These are phyloP conservation scores for Galaxea fascicularis DNA, from an alignment of 92 coral and sea anemone genomes.

Conservation along the genomic window DNA sequence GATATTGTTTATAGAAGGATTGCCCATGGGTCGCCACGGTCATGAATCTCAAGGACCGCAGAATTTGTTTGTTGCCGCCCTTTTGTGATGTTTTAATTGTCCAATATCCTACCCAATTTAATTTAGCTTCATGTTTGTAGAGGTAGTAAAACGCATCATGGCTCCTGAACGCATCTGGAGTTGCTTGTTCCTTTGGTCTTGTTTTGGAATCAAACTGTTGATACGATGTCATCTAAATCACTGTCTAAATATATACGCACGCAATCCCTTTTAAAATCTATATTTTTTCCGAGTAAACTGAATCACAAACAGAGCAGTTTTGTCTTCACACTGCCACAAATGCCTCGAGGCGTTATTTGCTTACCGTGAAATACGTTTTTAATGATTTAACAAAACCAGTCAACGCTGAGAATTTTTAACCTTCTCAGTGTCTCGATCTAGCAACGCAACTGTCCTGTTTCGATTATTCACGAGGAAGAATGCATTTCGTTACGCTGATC, in stretches of 20 bases:
- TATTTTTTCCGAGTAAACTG: too few species aligned
- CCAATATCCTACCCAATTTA: too few species aligned
- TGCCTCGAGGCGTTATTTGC: neutral
- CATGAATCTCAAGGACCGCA: conserved; percentile 5
- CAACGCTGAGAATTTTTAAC: too few species aligned
- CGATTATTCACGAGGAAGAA: neutral
- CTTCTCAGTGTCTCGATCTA: too few species aligned
- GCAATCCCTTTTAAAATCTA: too few species aligned
- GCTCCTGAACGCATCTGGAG: neutral
- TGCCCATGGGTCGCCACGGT: conserved; percentile 14
- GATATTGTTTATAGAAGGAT: neutral
- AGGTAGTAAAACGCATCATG: neutral
- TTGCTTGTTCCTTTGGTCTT: too few species aligned
- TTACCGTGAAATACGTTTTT: neutral
- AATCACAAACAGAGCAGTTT: neutral
- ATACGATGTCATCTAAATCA: too few species aligned
- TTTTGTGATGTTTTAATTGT: conserved; percentile 3
- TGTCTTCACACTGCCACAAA: neutral
- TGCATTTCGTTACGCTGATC: neutral
- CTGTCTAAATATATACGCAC: too few species aligned
- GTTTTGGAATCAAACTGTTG: too few species aligned
- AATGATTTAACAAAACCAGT: too few species aligned
- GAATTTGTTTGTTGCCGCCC: neutral
- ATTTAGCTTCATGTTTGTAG: neutral
- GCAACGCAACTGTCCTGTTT: neutral